A percentile compares a stretch with the other conserved stretches of the same genome.
Conservation (phyloP, 2,113 vertebrate genomes). For the Turnix velox region DNA sequence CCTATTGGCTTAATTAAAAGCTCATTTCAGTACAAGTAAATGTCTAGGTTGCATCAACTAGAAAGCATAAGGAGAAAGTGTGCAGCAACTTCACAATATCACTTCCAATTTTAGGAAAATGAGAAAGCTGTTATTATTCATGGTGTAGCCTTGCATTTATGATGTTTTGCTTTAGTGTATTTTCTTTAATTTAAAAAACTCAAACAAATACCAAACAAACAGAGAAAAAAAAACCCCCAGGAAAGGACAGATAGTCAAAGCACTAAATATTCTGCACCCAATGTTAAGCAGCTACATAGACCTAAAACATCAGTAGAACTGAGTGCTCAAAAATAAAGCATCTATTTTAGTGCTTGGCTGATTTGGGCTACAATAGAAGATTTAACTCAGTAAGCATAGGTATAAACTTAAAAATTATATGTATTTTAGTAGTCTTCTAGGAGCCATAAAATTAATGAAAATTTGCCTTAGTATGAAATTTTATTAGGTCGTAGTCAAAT, state of each 20-base stretch:
- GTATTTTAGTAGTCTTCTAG: conserved; percentile 10
- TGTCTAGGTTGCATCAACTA: not conserved
- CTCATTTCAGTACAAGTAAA: conserved; percentile 28
- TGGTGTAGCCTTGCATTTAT: not conserved
- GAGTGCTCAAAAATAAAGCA: conserved; percentile 5
- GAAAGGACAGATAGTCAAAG: not conserved
- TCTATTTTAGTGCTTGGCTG: not conserved
- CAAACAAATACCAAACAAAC: not conserved
- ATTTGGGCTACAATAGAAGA: conserved; percentile 33
- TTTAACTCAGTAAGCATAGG: conserved; percentile 27
- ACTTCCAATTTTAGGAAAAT: not conserved
- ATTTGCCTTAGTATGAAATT: conserved; percentile 44
- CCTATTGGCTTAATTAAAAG: conserved; percentile 55
- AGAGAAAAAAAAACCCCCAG: not conserved
- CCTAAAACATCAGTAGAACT: not conserved
- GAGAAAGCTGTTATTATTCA: not conserved
- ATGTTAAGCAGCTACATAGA: not conserved
- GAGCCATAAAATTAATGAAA: conserved; percentile 51
- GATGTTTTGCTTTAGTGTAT: not conserved
- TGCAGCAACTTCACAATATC: not conserved
- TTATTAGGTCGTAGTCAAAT: conserved; percentile 10
- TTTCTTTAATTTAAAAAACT: not conserved
- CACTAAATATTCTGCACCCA: not conserved
- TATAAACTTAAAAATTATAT: conserved; percentile 32
- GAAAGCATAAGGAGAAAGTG: not conserved